Conservation (phyloP, 1,140 invertebrate species). For the Temnothorax curvispinosus region DNA sequence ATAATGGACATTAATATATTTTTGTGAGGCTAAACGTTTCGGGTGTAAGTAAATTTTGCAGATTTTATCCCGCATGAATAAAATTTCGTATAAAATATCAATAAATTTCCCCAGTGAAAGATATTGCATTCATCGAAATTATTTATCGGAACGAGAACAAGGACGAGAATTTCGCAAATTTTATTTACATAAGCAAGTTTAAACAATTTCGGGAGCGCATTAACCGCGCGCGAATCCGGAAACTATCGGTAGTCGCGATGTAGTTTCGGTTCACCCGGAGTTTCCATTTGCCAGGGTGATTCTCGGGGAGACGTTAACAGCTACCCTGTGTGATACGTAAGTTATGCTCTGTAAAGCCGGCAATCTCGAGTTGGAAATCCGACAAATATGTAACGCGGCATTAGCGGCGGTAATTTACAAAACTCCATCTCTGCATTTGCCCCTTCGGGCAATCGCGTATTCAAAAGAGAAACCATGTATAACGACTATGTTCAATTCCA, state of each 20-base stretch:
- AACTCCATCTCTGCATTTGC: slow-evolving; percentile 41
- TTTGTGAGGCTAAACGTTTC: background rate
- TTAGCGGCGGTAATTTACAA: slow-evolving; percentile 46
- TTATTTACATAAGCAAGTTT: slow-evolving; percentile 51
- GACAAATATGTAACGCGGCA: slow-evolving; percentile 53
- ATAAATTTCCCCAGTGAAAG: background rate
- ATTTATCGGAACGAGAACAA: slow-evolving; percentile 1
- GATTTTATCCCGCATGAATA: background rate
- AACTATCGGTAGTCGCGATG: slow-evolving; percentile 23
- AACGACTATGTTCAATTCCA: slow-evolving; percentile 1
- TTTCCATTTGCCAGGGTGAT: slow-evolving; percentile 41
- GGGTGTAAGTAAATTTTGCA: slow-evolving; percentile 2
- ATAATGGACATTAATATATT: background rate
- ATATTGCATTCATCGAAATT: slow-evolving; percentile 13
- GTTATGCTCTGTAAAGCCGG: slow-evolving; percentile 54
- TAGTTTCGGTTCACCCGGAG: slow-evolving; percentile 37
- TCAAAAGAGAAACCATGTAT: background rate
- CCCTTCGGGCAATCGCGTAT: background rate
- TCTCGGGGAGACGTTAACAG: slow-evolving; percentile 45
- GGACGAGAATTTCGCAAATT: background rate
- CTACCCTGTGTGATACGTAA: slow-evolving; percentile 35
- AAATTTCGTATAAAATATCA: slow-evolving; percentile 19
- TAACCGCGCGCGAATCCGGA: slow-evolving; percentile 14
- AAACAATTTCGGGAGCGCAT: slow-evolving; percentile 49
- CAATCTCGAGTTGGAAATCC: slow-evolving; percentile 53